Percentiles rank a stretch among this genome's conserved stretches.
These are phyloP conservation scores for Chaetura pelagica DNA, from an alignment of 2,113 vertebrate species.

Conservation along the genomic window DNA sequence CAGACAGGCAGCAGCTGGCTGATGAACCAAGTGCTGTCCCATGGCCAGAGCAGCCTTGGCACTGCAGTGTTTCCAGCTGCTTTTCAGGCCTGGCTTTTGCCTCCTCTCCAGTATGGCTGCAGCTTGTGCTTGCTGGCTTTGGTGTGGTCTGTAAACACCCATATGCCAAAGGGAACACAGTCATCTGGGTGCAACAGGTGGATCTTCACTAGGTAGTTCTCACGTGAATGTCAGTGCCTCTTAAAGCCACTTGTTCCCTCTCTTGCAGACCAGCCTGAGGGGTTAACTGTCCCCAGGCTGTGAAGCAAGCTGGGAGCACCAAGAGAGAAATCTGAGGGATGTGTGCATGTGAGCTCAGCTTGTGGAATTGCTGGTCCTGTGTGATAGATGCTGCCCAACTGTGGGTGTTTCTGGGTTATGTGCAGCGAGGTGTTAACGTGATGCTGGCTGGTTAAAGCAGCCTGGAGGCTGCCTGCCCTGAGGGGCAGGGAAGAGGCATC, in stretches of 20 bases:
- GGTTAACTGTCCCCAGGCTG: background rate
- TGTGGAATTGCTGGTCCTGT: background rate
- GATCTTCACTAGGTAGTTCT: background rate
- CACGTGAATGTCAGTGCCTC: accelerated
- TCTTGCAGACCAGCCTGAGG: background rate
- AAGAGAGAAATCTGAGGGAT: accelerated
- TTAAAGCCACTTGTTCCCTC: background rate
- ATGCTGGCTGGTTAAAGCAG: background rate
- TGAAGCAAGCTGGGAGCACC: background rate
- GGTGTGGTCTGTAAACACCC: background rate
- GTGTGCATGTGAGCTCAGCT: background rate
- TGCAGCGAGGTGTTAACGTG: accelerated
- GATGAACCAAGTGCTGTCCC: background rate
- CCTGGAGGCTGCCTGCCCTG: background rate
- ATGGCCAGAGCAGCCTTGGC: accelerated
- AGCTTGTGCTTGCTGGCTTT: background rate
- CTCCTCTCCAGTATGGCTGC: background rate
- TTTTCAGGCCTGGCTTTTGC: background rate
- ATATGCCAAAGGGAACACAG: accelerated
- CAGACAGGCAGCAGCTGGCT: background rate
- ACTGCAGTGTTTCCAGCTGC: background rate
- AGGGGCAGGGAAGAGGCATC: background rate
- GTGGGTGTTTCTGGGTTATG: background rate
- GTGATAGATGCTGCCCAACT: background rate
- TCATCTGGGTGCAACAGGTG: too few relatives aligned